These are phyloP conservation scores for Guaruba guarouba DNA, from an alignment of 2,113 vertebrate genomes.

Conservation along the genomic window DNA sequence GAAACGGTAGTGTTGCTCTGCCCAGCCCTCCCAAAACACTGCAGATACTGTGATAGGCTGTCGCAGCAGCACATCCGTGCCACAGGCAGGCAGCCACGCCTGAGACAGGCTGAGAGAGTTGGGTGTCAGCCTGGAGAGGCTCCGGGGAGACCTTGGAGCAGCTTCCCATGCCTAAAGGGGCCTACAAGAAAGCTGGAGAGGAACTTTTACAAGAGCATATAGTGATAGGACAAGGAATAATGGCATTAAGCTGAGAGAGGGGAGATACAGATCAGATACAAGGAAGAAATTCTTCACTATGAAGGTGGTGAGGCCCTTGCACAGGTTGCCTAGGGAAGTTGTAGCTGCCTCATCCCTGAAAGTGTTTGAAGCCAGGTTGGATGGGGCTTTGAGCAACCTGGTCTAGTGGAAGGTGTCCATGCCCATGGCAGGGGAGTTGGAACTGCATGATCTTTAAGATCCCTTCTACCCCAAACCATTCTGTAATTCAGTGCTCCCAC, in stretches of 20 bases:
- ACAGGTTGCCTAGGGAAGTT: not conserved
- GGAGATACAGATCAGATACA: not conserved
- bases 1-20: not conserved
- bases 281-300: not conserved
- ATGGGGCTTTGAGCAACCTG: not conserved
- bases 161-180: not conserved
- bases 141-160: not conserved
- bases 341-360: not conserved
- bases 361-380: not conserved
- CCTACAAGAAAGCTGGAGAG: not conserved
- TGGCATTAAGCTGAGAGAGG: not conserved
- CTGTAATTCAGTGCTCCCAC: not conserved
- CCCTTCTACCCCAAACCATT: not conserved
- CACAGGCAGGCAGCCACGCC: not conserved
- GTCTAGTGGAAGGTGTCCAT: not conserved
- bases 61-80: fast-evolving
- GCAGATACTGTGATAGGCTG: fast-evolving
- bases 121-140: not conserved
- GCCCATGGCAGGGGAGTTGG: not conserved
- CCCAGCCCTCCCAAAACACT: not conserved
- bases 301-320: not conserved
- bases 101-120: not conserved
- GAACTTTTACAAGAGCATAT: not conserved
- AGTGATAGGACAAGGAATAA: not conserved
- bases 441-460: not conserved